A percentile compares a stretch with the other conserved stretches of the same genome.
Evolutionary conservation across 2,888 invertebrate genomes (phyloP).

Genomic region (Galerucella pusilla): DNA sequence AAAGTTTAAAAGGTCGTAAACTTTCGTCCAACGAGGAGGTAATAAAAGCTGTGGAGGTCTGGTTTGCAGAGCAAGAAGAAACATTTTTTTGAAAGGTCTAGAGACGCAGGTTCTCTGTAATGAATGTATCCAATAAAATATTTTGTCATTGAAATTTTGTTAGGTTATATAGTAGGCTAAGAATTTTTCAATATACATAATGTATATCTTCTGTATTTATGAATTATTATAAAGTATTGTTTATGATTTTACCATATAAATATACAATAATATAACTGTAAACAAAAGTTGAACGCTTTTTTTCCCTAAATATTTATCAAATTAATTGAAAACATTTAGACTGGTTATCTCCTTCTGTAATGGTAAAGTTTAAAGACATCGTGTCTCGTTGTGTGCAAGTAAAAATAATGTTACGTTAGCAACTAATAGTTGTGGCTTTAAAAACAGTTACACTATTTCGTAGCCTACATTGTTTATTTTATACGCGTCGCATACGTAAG

Average conservation of each 20-base stretch:
- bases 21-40: too few relatives aligned
- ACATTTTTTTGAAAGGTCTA: too few relatives aligned
- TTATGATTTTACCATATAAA: background rate
- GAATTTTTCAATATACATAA: too few relatives aligned
- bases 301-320: background rate
- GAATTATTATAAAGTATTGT: too few relatives aligned
- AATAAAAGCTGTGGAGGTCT: too few relatives aligned
- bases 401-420: background rate
- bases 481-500: background rate
- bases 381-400: background rate
- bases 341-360: background rate
- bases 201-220: too few relatives aligned
- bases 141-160: too few relatives aligned
- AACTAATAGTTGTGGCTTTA: background rate
- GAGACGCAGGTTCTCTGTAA: too few relatives aligned
- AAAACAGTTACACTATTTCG: background rate
- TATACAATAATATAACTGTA: background rate
- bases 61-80: too few relatives aligned
- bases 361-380: background rate
- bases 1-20: too few relatives aligned
- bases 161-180: too few relatives aligned
- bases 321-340: background rate
- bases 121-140: too few relatives aligned
- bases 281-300: slow-evolving; percentile 8
- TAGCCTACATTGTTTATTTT: slow-evolving; percentile 3